Evolutionary conservation across 2,797 vertebrate species (phyloP), one percentile per base, ranked within the genome.

Genomic region (Ctenopoma kingsleyae): DNA sequence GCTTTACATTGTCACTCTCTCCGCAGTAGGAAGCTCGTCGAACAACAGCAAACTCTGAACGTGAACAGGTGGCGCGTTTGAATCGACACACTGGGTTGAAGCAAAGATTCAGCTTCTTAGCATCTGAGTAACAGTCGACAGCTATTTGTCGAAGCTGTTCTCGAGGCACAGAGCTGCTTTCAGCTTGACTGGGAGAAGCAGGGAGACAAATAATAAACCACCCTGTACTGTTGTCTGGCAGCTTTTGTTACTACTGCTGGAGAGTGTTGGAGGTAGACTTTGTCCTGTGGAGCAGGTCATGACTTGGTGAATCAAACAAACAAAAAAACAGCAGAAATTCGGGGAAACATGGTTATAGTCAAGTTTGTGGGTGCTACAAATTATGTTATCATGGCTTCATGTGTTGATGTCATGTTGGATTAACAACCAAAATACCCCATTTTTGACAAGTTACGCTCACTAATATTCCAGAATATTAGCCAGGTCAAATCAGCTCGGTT

Each of bases 221-320:
- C 10, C 27, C 47, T 48, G 38, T 32, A 3, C 71, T 67, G 66
- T 69, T 68, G 67, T 73, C 81, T 46, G 76, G 72, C 71, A 44
- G 68, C 49, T 77, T 63, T 50, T 53, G 20, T 52, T 74, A 35
- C 64, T 58, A 35, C 78, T 82, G 55, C 53, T 43, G 43, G 81
- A 81, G 76, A 81, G 71, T 65, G 54, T 68, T 69, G 58, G 89
- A 92, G 90, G 90, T 92, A 91, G 85, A 83, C 80, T 72, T 80
- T 84, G 74, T 82, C 68, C 63, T 69, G 68, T 74, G 76, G 65
- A 76, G 68, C 30, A 68, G 61, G 70, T 55, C 43, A 76, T 59
- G 67, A 68, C 25, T 61, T 47, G 19, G 19, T 35, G 23, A 61
- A 57, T 1, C 20, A 58, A 22, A 44, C 10, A 27, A 40, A 38